Conservation (phyloP, 30 jellyfish, hydroid and myxozoan species). For the Aurelia sp. region DNA sequence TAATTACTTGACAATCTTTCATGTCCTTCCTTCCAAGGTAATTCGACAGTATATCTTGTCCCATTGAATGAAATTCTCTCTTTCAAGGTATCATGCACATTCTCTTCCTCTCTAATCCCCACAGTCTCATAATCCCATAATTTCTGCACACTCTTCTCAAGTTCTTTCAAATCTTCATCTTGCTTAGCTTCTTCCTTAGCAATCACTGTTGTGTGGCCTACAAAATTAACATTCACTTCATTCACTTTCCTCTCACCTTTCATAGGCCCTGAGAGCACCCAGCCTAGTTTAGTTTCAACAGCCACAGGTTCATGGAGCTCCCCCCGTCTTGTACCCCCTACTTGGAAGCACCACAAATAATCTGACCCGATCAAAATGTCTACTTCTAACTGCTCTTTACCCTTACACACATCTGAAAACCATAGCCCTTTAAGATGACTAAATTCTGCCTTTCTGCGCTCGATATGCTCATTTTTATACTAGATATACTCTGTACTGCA, state of each 20-base stretch:
- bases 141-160: background rate
- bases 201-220: background rate
- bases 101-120: no score
- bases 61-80: slow-evolving; percentile 1
- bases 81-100: background rate
- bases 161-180: background rate
- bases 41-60: background rate
- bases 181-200: no score
- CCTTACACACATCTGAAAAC: background rate
- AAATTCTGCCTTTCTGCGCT: no score
- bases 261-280: background rate
- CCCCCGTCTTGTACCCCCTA: background rate
- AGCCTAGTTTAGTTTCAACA: background rate
- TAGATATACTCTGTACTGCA: no score
- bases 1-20: slow-evolving; percentile 10
- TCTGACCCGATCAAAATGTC: background rate
- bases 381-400: background rate
- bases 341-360: background rate
- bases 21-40: slow-evolving; percentile 42
- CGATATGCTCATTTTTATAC: no score
- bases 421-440: background rate
- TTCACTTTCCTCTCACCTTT: background rate
- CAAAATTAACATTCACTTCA: background rate
- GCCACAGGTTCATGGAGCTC: background rate
- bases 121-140: no score